Base-by-base conservation (phyloP, 2,113 vertebrate species). In the Pogona vitticeps region DNA sequence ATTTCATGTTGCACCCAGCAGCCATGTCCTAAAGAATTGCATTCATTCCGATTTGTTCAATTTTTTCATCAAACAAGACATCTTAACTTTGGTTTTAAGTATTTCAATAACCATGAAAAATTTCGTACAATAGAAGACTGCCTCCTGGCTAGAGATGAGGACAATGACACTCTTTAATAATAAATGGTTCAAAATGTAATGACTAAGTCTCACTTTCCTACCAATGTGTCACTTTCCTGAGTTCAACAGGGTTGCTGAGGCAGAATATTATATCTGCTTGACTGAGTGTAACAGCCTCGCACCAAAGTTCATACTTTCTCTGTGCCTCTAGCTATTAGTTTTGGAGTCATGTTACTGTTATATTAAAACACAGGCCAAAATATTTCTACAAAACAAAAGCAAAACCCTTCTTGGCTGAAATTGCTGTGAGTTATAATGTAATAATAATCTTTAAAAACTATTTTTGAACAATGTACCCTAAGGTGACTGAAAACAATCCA, bases 401-500 rank as follows among this genome's bases (percentile, higher is more conserved):
- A 67, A 56, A 65, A 52, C 15, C 23, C 38, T 52, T 23, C 10
- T 90, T 23, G 56, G 82, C 61, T 77, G 52, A 21, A 58, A 68
- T 4, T 46, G 46, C 12, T 87, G 17, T 82, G 58, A 75, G 67
- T 84, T 46, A 88, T 0, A 1, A 36, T 75, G 78, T 0, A 1
- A 89, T 52, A 63, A 82, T 85, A 59, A 63, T 81, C 85, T 76
- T 81, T 80, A 85, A 84, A 82, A 76, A 17, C 10, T 75, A 38
- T 59, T 71, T 63, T 73, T 79, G 86, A 89, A 52, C 85, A 20
- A 83, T 15, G n/a, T 89, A 85, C 63, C 68, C 76, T 83, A 87
- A 23, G 71, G 84, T 85, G 6, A 71, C 85, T 88, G 82, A 91
- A 88, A 91, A 89, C 89, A 90, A 87, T 84, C 61, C 83, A 79